Evolutionary conservation across 2,797 vertebrate species (phyloP), one percentile per base, ranked within the genome.

Genomic region (Prunella strophiata): DNA sequence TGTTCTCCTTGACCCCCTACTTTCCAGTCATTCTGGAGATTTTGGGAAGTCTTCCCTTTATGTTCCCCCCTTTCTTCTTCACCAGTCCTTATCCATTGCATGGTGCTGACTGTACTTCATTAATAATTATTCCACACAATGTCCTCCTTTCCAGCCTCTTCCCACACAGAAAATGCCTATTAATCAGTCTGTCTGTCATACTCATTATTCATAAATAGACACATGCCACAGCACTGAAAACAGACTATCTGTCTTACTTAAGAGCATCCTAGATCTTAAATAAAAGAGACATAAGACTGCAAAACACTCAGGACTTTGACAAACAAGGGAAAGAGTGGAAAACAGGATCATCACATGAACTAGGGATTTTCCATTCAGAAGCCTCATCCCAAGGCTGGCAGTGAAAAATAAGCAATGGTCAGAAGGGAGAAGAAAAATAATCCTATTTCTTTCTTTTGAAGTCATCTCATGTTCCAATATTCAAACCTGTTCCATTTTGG

Each of bases 151-250:
- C 70, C 58, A 75, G 17, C 12, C 40, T 89, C 85, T 52, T 79
- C 58, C 48, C 79, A 85, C 55, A 52, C 21, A 68, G 67, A 73
- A 96, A 91, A 95, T 50, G 26, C 30, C 70, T 67, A 5, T 62
- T 94, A 92, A 85, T 91, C 78, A 77, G 68, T 52, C 72, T 40
- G 40, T 63, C 59, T 74, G 36, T 36, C 77, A 62, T 75, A 14
- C 76, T 82, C 91, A 89, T 96, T 89, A 94, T 73, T 97, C 92
- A 87, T 36, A 93, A 92, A 75, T 25, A 90, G 92, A 82, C 40
- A 45, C n/a, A 66, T 58, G 88, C 25, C 94, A 74, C 58, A 78
- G 52, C 45, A 30, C 74, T 59, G 61, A 63, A 79, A 91, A 94
- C 57, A 88, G 58, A 82, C 70, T 61, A 83, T 94, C 93, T 84